A percentile compares a stretch with the other conserved stretches of the same genome.
Conservation (phyloP, 2,888 invertebrate genomes). For the Machimus atricapillus region DNA sequence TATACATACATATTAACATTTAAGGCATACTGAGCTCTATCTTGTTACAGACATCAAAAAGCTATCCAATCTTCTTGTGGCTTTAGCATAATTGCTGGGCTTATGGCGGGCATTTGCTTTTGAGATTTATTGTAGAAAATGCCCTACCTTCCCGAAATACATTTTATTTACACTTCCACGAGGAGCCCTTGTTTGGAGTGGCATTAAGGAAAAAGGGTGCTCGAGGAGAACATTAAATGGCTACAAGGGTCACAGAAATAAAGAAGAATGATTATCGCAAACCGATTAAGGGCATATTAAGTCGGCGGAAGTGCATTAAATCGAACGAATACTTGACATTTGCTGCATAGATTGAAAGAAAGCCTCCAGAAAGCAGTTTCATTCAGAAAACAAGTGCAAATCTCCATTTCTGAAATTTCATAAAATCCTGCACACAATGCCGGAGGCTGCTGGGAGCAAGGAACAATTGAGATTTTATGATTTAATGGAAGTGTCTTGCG, state of each 20-base stretch:
- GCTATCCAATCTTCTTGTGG: background rate
- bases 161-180: slow-evolving; percentile 33
- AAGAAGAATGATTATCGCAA: slow-evolving; percentile 34
- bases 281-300: slow-evolving; percentile 46
- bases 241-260: slow-evolving; percentile 34
- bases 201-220: slow-evolving; percentile 34
- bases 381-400: slow-evolving; percentile 39
- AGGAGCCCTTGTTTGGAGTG: slow-evolving; percentile 17
- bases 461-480: slow-evolving; percentile 45
- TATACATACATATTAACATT: background rate
- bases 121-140: background rate
- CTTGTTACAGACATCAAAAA: background rate
- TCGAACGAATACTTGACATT: slow-evolving; percentile 52
- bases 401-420: slow-evolving; percentile 42
- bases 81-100: background rate
- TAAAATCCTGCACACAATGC: slow-evolving; percentile 4
- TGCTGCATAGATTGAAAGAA: slow-evolving; percentile 47
- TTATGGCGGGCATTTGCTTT: background rate
- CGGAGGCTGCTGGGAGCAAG: background rate
- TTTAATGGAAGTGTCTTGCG: slow-evolving; percentile 47
- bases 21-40: background rate
- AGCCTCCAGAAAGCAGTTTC: slow-evolving; percentile 25
- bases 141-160: background rate
- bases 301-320: slow-evolving; percentile 52
- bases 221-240: slow-evolving; percentile 30